Conservation (phyloP, 53 echinoderm and acorn worm species). For the Crossaster papposus region DNA sequence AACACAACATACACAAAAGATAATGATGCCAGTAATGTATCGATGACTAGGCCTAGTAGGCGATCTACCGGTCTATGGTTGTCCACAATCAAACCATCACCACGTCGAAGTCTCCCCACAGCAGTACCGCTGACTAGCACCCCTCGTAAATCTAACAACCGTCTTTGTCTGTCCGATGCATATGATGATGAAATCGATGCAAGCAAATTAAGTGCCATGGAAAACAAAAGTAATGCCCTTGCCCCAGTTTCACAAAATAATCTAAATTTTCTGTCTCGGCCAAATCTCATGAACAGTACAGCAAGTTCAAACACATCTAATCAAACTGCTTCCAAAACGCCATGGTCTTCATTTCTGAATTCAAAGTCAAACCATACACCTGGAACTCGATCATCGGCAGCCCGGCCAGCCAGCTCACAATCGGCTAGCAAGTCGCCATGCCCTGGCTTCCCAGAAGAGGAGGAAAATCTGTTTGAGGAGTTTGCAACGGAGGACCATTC, state of each 20-base stretch:
- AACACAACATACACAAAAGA: constrained; percentile 50
- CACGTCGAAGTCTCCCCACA: constrained; percentile 56
- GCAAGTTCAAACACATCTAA: constrained; percentile 1
- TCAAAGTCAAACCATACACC: constrained; percentile 37
- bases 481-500: constrained; percentile 95
- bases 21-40: constrained; percentile 3
- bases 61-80: constrained; percentile 30
- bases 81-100: constrained; percentile 49
- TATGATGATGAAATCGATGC: constrained; percentile 51
- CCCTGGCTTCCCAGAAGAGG: constrained; percentile 1
- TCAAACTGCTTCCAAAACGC: not conserved
- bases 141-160: constrained; percentile 63
- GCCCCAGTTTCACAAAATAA: constrained; percentile 33
- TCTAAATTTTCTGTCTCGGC: constrained; percentile 16
- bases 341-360: constrained; percentile 36
- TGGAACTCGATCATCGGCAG: not conserved
- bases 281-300: constrained; percentile 15
- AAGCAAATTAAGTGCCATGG: constrained; percentile 21
- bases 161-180: constrained; percentile 45
- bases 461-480: constrained; percentile 62
- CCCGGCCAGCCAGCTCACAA: constrained; percentile 26
- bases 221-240: constrained; percentile 51
- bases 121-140: constrained; percentile 73
- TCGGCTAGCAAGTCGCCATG: not conserved
- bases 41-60: constrained; percentile 22